Conservation (phyloP, 2,113 vertebrate genomes). For the Lontra canadensis region DNA sequence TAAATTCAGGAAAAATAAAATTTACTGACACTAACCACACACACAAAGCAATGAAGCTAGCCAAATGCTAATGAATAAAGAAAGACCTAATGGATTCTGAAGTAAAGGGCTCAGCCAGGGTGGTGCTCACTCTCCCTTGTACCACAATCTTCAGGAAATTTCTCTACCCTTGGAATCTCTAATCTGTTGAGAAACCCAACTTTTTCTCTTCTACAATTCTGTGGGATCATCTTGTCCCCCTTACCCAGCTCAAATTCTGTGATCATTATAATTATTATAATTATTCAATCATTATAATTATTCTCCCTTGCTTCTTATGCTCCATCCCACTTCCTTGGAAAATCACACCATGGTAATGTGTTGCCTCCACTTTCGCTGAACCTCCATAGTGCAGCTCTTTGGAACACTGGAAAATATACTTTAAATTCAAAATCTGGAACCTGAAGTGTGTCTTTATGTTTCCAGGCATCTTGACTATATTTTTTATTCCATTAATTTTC, state of each 20-base stretch:
- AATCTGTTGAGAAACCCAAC: not conserved
- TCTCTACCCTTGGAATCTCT: not conserved
- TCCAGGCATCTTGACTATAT: not conserved
- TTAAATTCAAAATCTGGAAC: not conserved
- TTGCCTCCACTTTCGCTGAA: not conserved
- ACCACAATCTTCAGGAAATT: not conserved
- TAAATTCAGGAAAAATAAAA: not conserved
- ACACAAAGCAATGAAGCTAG: not conserved
- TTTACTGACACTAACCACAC: not conserved
- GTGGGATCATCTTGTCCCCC: not conserved
- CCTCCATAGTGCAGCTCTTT: not conserved
- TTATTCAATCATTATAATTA: not conserved
- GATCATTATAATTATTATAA: not conserved
- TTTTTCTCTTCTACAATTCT: not conserved
- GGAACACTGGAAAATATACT: not conserved
- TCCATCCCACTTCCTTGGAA: not conserved
- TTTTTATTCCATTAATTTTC: not conserved
- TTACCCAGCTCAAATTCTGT: not conserved
- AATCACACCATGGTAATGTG: not conserved
- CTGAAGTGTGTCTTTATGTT: not conserved
- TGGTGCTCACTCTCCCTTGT: not conserved
- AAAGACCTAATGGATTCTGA: not conserved
- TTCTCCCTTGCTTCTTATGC: not conserved
- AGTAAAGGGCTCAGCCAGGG: accelerated
- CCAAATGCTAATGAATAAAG: not conserved